Base-by-base conservation (phyloP, 37 sponge, comb jelly and placozoan species). In the Oopsacas minuta region DNA sequence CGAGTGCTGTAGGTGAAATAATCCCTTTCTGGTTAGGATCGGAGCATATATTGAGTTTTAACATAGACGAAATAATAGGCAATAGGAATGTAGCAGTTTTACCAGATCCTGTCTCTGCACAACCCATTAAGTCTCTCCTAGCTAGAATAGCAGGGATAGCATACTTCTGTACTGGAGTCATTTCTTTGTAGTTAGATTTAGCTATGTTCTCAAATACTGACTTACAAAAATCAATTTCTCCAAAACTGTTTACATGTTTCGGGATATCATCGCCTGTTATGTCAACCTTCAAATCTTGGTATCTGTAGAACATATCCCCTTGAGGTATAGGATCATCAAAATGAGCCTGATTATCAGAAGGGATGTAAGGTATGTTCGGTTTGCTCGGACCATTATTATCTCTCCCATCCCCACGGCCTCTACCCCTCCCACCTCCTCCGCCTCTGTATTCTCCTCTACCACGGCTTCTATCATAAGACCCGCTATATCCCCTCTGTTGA, bases 91-190 rank as follows among this genome's bases (percentile, higher is more conserved):
- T 96, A 17, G 99, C 96, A 12, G 99, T 98, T 86, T 98, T 98
- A 0, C 99, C 99, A 1, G 99, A 98, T 36, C 99, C 99, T 22
- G 99, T 98, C 89, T 98, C 96, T 34, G 99, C 99, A 91, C 99
- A 98, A 0, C 96, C 96, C 99, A 98, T 98, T 52, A 98, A 89
- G 83, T 98, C 99, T 38, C 99, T 83, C 36, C 87, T 89, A 0
- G 36, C 89, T 37, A 87, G 8, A 36, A 95, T 95, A 46, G 95
- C 95, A 37, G 99, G 94, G 32, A 98, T 53, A 34, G 99, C 86
- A 81, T 92, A 91, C 89, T 98, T 98, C 88, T 98, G 99, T 36
- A 98, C 96, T 36, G 99, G 99, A 42, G 99, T 98, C 25, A 94
- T 94, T 46, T 81, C 89, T 0, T 53, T 10, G 88, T 96, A 96